Conservation (phyloP, 2,113 vertebrate genomes). For the Anguilla japonica region DNA sequence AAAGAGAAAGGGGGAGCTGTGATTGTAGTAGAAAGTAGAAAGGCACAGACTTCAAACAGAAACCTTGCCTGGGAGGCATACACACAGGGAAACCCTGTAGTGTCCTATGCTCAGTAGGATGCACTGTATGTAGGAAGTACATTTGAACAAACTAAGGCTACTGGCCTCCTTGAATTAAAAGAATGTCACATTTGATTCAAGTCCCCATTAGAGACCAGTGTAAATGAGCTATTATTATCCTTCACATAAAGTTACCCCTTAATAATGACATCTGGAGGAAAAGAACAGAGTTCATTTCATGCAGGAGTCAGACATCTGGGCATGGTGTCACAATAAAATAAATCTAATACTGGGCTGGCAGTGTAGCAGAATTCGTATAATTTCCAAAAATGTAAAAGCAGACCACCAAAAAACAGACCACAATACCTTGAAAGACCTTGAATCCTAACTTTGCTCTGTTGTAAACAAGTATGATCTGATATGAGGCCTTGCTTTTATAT, state of each 20-base stretch:
- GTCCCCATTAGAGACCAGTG: background rate
- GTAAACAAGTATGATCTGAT: too few species aligned
- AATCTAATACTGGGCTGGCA: too few species aligned
- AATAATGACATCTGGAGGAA: background rate
- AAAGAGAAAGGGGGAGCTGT: background rate
- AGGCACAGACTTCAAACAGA: slow-evolving; percentile 3
- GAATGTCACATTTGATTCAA: background rate
- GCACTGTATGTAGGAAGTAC: background rate
- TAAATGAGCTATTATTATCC: background rate
- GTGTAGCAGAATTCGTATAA: too few species aligned
- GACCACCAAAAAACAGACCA: too few species aligned
- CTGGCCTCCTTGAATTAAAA: background rate
- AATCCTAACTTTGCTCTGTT: too few species aligned
- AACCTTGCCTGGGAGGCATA: background rate
- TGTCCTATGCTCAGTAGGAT: background rate
- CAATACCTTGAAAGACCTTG: too few species aligned
- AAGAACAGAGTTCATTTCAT: too few species aligned
- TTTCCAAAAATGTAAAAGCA: too few species aligned
- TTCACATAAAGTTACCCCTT: background rate
- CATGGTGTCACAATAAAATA: too few species aligned
- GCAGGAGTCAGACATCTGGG: too few species aligned
- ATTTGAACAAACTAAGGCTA: background rate
- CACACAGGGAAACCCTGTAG: background rate
- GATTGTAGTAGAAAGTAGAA: background rate
- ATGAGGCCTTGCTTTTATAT: too few species aligned